Evolutionary conservation across 2,888 invertebrate genomes (phyloP).

Genomic region (Enchytraeus crypticus): DNA sequence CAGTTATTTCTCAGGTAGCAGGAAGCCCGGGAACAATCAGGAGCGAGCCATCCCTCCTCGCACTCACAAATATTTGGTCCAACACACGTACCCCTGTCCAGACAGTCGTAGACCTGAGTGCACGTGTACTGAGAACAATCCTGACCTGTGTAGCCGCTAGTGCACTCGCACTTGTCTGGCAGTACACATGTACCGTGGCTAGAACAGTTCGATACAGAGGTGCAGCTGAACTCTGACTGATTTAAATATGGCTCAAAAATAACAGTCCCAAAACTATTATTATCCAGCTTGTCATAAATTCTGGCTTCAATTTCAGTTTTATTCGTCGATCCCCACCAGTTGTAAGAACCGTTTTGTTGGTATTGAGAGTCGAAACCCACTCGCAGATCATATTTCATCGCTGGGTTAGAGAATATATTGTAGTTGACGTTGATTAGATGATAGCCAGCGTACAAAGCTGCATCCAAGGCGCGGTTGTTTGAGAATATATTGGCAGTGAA

Average conservation of each 20-base stretch:
- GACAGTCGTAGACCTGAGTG: slow-evolving; percentile 20
- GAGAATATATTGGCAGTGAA: slow-evolving; percentile 7
- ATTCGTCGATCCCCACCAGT: slow-evolving; percentile 13
- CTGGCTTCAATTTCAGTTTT: background rate
- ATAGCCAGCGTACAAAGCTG: background rate
- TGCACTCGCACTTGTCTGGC: slow-evolving; percentile 13
- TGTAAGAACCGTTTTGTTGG: slow-evolving; percentile 10
- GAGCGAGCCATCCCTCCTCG: slow-evolving; percentile 20
- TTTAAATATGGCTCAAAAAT: slow-evolving; percentile 13
- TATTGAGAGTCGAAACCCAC: background rate
- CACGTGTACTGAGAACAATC: slow-evolving; percentile 12
- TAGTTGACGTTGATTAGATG: background rate
- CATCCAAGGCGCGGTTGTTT: slow-evolving; percentile 1
- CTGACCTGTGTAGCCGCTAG: slow-evolving; percentile 10
- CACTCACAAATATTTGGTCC: slow-evolving; percentile 29
- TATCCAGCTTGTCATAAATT: slow-evolving; percentile 7
- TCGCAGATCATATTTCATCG: slow-evolving; percentile 3
- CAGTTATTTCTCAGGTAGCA: slow-evolving; percentile 19
- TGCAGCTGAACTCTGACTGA: slow-evolving; percentile 7
- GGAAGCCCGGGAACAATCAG: slow-evolving; percentile 20
- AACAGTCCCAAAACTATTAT: slow-evolving; percentile 2
- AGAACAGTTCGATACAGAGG: slow-evolving; percentile 11
- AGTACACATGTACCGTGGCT: slow-evolving; percentile 13
- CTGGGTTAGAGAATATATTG: slow-evolving; percentile 13
- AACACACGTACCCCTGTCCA: slow-evolving; percentile 25